Evolutionary conservation across 2,113 vertebrate genomes (phyloP).

Genomic region (Apistogramma diplotaenia): DNA sequence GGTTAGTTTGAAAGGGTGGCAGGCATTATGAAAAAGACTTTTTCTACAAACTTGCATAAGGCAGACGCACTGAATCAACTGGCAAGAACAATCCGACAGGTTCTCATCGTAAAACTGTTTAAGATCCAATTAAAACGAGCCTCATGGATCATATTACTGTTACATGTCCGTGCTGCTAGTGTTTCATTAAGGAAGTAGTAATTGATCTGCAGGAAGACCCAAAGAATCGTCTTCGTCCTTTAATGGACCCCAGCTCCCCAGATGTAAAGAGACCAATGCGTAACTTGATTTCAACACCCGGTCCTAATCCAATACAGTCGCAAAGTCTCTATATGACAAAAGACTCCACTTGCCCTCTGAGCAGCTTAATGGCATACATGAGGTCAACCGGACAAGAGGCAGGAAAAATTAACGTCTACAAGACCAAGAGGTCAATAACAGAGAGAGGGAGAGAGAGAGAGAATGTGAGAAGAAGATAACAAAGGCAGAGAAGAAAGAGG

Average conservation of each 20-base stretch:
- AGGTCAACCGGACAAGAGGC: constrained; percentile 79
- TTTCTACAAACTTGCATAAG: constrained; percentile 17
- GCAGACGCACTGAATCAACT: not conserved
- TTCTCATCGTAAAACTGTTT: constrained; percentile 58
- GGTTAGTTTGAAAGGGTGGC: constrained; percentile 56
- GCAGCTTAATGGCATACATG: constrained; percentile 76
- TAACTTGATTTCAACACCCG: constrained; percentile 81
- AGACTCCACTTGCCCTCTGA: constrained; percentile 70
- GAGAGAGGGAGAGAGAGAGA: constrained; percentile 34
- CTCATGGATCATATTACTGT: constrained; percentile 60
- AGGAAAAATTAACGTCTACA: constrained; percentile 73
- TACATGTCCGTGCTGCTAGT: constrained; percentile 61
- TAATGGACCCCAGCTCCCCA: constrained; percentile 78
- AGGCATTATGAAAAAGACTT: constrained; percentile 9
- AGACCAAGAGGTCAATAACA: constrained; percentile 73
- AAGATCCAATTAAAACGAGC: constrained; percentile 40
- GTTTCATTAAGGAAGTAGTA: constrained; percentile 79
- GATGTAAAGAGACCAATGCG: constrained; percentile 77
- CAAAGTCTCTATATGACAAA: constrained; percentile 77
- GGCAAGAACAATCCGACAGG: constrained; percentile 39
- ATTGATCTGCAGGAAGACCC: constrained; percentile 79
- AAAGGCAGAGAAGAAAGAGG: constrained; percentile 16
- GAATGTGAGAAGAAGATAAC: constrained; percentile 7
- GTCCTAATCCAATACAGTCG: constrained; percentile 78
- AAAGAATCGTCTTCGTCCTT: constrained; percentile 76